Evolutionary conservation across 2,888 invertebrate species (phyloP).

Genomic region (Campopleginae sp.): DNA sequence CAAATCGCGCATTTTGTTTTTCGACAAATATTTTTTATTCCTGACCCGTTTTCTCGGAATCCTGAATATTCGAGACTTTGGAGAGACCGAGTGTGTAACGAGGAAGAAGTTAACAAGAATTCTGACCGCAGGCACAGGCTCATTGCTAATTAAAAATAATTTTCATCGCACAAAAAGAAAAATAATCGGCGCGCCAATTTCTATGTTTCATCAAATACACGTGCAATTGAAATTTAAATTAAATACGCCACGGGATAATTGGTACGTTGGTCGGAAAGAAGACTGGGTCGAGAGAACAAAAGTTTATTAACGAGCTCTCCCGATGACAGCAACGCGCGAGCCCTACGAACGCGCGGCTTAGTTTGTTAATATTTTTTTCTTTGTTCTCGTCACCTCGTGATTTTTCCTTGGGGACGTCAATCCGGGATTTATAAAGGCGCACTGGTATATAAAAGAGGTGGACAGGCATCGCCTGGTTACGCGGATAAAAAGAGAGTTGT

Average conservation of each 20-base stretch:
- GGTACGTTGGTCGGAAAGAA: not conserved
- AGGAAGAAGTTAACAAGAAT: not conserved
- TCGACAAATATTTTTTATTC: not conserved
- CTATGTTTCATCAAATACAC: not conserved
- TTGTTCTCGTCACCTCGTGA: constrained; percentile 1
- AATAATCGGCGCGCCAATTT: not conserved
- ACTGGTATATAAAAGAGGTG: constrained; percentile 22
- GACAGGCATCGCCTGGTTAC: constrained; percentile 30
- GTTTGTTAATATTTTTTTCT: constrained; percentile 9
- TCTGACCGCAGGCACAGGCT: too few species aligned
- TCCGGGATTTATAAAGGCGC: constrained; percentile 25
- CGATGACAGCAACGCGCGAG: not conserved
- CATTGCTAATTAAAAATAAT: too few species aligned
- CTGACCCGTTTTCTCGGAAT: not conserved
- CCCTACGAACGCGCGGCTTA: not conserved
- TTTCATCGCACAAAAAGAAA: too few species aligned
- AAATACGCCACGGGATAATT: not conserved
- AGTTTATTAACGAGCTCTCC: constrained; percentile 45
- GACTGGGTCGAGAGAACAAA: not conserved
- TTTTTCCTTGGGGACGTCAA: constrained; percentile 25
- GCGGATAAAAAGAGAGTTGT: constrained; percentile 35
- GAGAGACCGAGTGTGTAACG: not conserved
- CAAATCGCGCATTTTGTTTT: not conserved
- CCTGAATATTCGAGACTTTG: not conserved
- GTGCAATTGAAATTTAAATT: not conserved